Conservation (phyloP, 1,140 invertebrate species). For the Drosophila ercepeae region DNA sequence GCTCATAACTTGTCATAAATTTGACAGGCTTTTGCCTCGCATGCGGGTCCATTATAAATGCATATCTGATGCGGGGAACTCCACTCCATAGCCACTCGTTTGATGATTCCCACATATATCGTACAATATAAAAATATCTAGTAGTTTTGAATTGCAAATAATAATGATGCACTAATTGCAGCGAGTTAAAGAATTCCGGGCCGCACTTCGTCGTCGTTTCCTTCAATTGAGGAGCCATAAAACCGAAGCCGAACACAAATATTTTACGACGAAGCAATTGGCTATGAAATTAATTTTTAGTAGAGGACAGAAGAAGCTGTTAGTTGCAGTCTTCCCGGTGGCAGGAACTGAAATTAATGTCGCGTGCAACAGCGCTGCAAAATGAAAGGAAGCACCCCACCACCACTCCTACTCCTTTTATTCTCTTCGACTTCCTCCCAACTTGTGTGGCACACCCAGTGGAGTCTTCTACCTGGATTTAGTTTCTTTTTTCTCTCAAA, state of each 20-base stretch:
- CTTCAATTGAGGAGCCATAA: slow-evolving; percentile 68
- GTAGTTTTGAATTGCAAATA: slow-evolving; percentile 75
- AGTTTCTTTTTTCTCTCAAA: background rate
- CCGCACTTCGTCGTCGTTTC: slow-evolving; percentile 32
- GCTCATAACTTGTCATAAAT: slow-evolving; percentile 81
- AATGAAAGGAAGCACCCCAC: slow-evolving; percentile 32
- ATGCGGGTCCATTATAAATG: slow-evolving; percentile 66
- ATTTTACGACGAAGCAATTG: slow-evolving; percentile 78
- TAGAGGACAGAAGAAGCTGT: slow-evolving; percentile 51
- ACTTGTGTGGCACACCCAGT: slow-evolving; percentile 22
- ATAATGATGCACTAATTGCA: slow-evolving; percentile 79
- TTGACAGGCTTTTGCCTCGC: slow-evolving; percentile 66
- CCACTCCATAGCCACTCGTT: background rate
- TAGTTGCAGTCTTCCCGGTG: slow-evolving; percentile 36
- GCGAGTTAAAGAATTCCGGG: slow-evolving; percentile 46
- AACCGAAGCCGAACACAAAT: slow-evolving; percentile 22
- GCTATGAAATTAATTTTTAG: slow-evolving; percentile 78
- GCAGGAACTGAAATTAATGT: slow-evolving; percentile 78
- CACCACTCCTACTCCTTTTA: slow-evolving; percentile 4
- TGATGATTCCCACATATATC: slow-evolving; percentile 60
- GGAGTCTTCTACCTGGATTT: slow-evolving; percentile 30
- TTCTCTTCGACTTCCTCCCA: slow-evolving; percentile 3
- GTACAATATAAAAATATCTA: background rate
- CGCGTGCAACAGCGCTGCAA: slow-evolving; percentile 61
- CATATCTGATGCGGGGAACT: slow-evolving; percentile 32